Evolutionary conservation across 2,113 vertebrate species (phyloP), one percentile per base, ranked within the genome.

Genomic region (Colinus virginianus): DNA sequence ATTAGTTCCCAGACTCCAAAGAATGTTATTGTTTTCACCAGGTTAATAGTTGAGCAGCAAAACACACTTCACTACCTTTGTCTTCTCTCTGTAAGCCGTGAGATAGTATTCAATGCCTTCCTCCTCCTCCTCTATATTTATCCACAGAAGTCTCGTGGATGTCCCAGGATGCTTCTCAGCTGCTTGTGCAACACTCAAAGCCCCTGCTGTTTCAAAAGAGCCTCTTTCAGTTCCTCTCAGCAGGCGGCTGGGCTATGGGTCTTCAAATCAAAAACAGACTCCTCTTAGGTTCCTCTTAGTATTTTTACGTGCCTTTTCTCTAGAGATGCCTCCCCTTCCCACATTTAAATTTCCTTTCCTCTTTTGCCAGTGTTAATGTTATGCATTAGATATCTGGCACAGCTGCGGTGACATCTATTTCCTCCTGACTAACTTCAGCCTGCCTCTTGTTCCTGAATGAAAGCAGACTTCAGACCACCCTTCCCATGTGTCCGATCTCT

Each of bases 171-270:
- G 6, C 19, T 90, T 88, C 76, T 91, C 61, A 67, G 75, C n/a
- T 55, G 28, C 11, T 95, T 95, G 59, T 78, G 91, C 85, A 95
- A 96, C 7, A 8, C 42, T 53, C 36, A 88, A 88, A 95, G 69
- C 19, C 51, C 15, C n/a, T 0, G 0, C 67, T 84, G 74, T 86
- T 95, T 72, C 76, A 70, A 91, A 96, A 96, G 34, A 91, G 74
- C 25, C 38, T 76, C 58, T 95, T 91, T 96, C 89, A 75, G 66
- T 95, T 97, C 92, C 91, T 79, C 85, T 94, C 67, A 81, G 45
- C 72, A 84, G 34, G 34, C 76, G 80, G 64, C 36, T 81, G 6
- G 0, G 3, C 45, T 78, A 9, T 23, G 28, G 67, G 25, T 38
- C 82, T 90, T 75, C 79, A 94, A 90, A 94, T 76, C 23, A 86